Percentiles rank a stretch among this genome's conserved stretches.
These are phyloP conservation scores for Prosapia bicincta DNA, from an alignment of 2,888 invertebrate species.

Conservation along the genomic window DNA sequence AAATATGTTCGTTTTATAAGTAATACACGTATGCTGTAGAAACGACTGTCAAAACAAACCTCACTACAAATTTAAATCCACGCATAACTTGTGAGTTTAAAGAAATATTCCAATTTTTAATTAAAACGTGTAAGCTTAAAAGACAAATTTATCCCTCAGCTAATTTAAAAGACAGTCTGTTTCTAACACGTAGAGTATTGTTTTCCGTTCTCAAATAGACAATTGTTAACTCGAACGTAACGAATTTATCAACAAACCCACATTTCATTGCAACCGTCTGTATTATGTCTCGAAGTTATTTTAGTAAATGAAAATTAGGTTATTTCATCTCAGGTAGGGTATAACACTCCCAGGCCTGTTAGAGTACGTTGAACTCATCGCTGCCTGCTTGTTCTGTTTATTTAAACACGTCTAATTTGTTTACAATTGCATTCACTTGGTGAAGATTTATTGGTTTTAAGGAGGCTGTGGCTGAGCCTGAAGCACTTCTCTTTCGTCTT, in stretches of 20 bases:
- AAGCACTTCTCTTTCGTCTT: no score
- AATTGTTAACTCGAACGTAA: neutral
- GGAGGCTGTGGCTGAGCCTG: neutral
- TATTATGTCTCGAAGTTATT: neutral
- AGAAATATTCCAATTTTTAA: no score
- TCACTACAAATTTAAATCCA: no score
- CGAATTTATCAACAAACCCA: neutral
- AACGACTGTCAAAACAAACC: no score
- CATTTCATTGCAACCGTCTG: neutral
- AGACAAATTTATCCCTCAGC: no score
- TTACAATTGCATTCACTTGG: slow-evolving; percentile 19
- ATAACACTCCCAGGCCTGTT: neutral
- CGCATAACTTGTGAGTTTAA: no score
- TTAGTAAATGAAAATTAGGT: neutral
- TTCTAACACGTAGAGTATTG: neutral
- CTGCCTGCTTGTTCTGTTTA: slow-evolving; percentile 9
- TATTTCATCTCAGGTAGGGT: neutral
- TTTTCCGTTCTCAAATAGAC: neutral
- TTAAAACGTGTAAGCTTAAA: no score
- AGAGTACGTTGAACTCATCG: neutral
- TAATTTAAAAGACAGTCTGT: no score
- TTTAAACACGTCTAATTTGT: slow-evolving; percentile 25
- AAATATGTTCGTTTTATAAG: no score
- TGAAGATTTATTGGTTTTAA: neutral
- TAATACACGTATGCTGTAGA: no score